Conservation (phyloP, 1,140 invertebrate species). For the Drosophila ambigua region DNA sequence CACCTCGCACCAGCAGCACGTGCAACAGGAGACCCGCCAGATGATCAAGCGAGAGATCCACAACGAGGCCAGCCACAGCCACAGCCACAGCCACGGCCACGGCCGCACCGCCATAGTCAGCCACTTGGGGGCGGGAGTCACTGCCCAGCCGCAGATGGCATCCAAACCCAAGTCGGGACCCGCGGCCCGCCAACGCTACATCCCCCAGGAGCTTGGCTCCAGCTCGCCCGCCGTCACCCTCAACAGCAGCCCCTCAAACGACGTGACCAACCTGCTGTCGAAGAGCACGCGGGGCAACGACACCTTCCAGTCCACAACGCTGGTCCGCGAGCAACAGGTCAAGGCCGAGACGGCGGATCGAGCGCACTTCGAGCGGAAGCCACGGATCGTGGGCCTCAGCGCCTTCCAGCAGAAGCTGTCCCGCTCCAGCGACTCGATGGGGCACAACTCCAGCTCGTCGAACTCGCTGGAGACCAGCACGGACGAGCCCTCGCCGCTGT, state of each 20-base stretch:
- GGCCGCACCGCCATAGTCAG: constrained; percentile 71
- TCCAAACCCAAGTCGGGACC: constrained; percentile 83
- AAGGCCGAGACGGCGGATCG: constrained; percentile 43
- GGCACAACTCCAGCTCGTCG: constrained; percentile 70
- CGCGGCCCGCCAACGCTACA: constrained; percentile 85
- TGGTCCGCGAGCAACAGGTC: constrained; percentile 66
- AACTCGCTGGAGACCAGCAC: constrained; percentile 73
- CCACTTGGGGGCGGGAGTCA: constrained; percentile 55
- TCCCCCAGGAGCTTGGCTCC: constrained; percentile 85
- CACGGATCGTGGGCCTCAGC: constrained; percentile 85
- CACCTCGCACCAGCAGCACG: constrained; percentile 64
- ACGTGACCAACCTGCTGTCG: constrained; percentile 63
- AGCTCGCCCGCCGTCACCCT: background rate
- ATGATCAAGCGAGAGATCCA: constrained; percentile 70
- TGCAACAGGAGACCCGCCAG: constrained; percentile 65
- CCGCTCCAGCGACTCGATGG: constrained; percentile 79
- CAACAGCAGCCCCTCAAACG: constrained; percentile 19
- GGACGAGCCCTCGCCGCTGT: constrained; percentile 56
- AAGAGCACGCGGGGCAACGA: constrained; percentile 66
- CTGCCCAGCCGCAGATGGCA: constrained; percentile 59
- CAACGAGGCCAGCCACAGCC: constrained; percentile 64
- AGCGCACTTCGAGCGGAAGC: constrained; percentile 75
- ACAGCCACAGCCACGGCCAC: constrained; percentile 10
- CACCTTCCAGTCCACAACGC: constrained; percentile 74
- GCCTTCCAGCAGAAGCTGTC: constrained; percentile 85